These are phyloP conservation scores for Monopterus albus DNA, from an alignment of 2,113 vertebrate genomes.

Conservation along the genomic window DNA sequence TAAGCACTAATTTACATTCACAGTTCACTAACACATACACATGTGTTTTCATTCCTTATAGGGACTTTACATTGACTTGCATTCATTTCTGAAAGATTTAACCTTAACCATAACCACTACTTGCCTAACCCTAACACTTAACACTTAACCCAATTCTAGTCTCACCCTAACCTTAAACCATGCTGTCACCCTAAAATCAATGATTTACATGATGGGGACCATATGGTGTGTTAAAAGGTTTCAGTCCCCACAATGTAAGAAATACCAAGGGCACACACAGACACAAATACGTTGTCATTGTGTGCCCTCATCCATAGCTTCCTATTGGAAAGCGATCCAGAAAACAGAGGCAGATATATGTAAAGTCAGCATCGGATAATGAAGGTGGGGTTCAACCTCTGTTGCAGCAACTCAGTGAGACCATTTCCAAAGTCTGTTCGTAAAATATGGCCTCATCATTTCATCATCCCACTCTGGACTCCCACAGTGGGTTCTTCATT, in stretches of 20 bases:
- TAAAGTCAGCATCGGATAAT: constrained; percentile 16
- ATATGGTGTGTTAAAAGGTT: too few relatives aligned
- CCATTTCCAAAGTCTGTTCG: constrained; percentile 30
- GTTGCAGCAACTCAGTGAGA: constrained; percentile 26
- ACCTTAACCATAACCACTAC: too few relatives aligned
- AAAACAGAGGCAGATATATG: constrained; percentile 8
- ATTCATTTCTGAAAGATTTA: too few relatives aligned
- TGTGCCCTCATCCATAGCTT: constrained; percentile 24
- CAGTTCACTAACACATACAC: not conserved
- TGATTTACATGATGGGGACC: too few relatives aligned
- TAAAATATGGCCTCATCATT: constrained; percentile 10
- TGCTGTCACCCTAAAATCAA: too few relatives aligned
- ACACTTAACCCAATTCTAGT: too few relatives aligned
- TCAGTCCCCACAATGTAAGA: too few relatives aligned
- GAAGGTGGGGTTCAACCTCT: constrained; percentile 20
- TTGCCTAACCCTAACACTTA: too few relatives aligned
- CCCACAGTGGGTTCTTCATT: not conserved
- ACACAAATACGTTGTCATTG: constrained; percentile 8
- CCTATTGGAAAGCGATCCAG: constrained; percentile 9
- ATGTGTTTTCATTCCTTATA: too few relatives aligned
- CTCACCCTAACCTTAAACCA: too few relatives aligned
- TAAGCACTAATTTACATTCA: not conserved
- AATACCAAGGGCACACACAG: not conserved
- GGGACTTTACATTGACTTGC: too few relatives aligned
- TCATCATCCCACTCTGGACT: constrained; percentile 9